phyloP scores from a whole-genome alignment of 2,888 invertebrate species.

The Apamea epomidion region DNA sequence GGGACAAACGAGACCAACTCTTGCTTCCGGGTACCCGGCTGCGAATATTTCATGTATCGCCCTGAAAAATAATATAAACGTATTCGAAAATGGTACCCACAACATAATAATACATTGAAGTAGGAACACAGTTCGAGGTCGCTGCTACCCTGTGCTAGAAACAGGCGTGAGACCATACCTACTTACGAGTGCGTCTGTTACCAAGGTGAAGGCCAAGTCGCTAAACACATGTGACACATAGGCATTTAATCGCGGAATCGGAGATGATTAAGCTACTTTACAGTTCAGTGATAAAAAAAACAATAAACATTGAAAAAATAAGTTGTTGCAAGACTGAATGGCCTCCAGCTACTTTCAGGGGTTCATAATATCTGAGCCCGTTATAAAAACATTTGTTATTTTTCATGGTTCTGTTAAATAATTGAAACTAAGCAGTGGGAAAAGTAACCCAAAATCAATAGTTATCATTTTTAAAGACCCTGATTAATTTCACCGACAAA shows the following conservation, averaged over 20 bases:
- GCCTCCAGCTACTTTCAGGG: neutral
- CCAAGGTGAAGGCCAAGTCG: neutral
- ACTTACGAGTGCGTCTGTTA: neutral
- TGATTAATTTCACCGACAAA: neutral
- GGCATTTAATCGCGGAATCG: neutral
- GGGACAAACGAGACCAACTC: conserved; percentile 82
- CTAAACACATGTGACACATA: neutral
- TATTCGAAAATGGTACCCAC: conserved; percentile 20
- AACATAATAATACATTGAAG: neutral
- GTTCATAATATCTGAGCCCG: neutral
- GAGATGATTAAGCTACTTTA: neutral
- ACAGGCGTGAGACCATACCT: conserved; percentile 4
- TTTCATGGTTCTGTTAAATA: neutral
- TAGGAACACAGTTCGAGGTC: neutral
- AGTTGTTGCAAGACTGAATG: neutral
- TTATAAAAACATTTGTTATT: neutral
- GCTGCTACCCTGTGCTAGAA: neutral
- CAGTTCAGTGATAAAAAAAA: neutral
- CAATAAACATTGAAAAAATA: neutral
- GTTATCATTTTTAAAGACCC: neutral
- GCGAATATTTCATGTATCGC: conserved; percentile 79
- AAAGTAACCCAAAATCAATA: neutral
- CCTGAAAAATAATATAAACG: conserved; percentile 71
- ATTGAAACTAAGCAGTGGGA: neutral
- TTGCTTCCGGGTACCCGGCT: conserved; percentile 71